Evolutionary conservation across 2,888 invertebrate genomes (phyloP), one percentile per base, ranked within the genome.

Genomic region (Dolichopus griseipennis): DNA sequence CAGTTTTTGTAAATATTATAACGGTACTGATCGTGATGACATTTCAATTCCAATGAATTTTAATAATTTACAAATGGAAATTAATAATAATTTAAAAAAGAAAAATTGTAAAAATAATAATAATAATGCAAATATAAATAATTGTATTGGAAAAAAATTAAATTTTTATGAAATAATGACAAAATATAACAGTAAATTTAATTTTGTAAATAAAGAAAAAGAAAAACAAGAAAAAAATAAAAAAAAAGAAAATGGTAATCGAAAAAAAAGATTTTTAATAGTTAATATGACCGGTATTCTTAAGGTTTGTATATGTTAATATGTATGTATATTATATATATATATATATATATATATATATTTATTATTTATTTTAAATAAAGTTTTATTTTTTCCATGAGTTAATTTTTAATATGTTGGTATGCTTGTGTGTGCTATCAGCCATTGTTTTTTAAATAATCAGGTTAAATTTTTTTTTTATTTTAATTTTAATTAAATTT

Each of bases 1-100:
- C 69, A 65, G 64, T 68, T 70, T 68, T 67, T 70, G 43, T 61
- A 64, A 69, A 65, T 70, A 70, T 70, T 70, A 70, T 69, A 68
- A 65, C 67, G 66, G 68, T 64, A 68, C 69, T 67, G 67, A 66
- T 65, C n/a, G 22, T 68, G 66, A 66, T 69, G 66, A 69, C 68
- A 69, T 67, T 34, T 62, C 37, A 43, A 64, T 70, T 69, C 63
- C 67, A 67, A 69, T 63, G 34, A 68, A 27, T 61, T 61, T 43
- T 20, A 70, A 67, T 67, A 64, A 41, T 20, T 65, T 41, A 62
- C 66, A 37, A 62, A 22, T 37, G n/a, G 15, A 37, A 37, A 10
- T 37, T 37, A 52, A 52, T 52, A 52, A 15, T 15, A 41, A 15
- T 41, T 12, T 9, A 12, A 41, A 9, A 12, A 41, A n/a, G n/a